These are phyloP conservation scores for Entosphenus tridentatus DNA, from an alignment of 2,113 vertebrate species.

Conservation along the genomic window DNA sequence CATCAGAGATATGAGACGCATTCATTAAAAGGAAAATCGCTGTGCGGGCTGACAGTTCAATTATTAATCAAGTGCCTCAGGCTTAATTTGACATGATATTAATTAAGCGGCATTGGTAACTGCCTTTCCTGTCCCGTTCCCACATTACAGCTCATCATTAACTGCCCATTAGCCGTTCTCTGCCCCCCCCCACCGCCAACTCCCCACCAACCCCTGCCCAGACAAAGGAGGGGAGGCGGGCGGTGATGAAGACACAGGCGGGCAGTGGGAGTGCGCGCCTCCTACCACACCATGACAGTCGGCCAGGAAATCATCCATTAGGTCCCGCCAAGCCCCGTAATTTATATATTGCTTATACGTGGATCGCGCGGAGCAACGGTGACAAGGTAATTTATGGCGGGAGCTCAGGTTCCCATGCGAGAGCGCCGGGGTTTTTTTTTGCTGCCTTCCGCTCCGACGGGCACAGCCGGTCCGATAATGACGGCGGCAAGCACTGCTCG, in stretches of 20 bases:
- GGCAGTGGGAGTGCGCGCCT: neutral
- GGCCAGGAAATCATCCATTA: slow-evolving; percentile 2
- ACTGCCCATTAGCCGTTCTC: slow-evolving; percentile 3
- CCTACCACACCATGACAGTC: slow-evolving; percentile 1
- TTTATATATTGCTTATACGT: neutral
- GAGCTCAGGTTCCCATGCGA: neutral
- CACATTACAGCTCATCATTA: slow-evolving; percentile 6
- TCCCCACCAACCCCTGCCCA: neutral
- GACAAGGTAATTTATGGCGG: slow-evolving; percentile 6
- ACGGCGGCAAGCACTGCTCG: too few species aligned
- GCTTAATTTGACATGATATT: slow-evolving; percentile 4
- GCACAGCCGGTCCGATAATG: too few species aligned
- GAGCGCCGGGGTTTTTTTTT: neutral
- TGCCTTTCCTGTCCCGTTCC: slow-evolving; percentile 4
- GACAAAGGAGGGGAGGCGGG: slow-evolving; percentile 4
- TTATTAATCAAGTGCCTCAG: neutral
- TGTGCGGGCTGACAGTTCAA: neutral
- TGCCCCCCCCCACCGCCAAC: neutral
- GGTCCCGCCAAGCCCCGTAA: slow-evolving; percentile 2
- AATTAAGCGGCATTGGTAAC: slow-evolving; percentile 3
- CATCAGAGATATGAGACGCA: neutral
- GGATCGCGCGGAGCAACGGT: neutral
- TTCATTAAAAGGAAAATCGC: neutral
- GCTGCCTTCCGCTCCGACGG: neutral
- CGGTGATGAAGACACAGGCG: neutral